A percentile compares a stretch with the other conserved stretches of the same genome.
These are phyloP conservation scores for Beaufortia kweichowensis DNA, from an alignment of 2,113 vertebrate species.

Conservation along the genomic window DNA sequence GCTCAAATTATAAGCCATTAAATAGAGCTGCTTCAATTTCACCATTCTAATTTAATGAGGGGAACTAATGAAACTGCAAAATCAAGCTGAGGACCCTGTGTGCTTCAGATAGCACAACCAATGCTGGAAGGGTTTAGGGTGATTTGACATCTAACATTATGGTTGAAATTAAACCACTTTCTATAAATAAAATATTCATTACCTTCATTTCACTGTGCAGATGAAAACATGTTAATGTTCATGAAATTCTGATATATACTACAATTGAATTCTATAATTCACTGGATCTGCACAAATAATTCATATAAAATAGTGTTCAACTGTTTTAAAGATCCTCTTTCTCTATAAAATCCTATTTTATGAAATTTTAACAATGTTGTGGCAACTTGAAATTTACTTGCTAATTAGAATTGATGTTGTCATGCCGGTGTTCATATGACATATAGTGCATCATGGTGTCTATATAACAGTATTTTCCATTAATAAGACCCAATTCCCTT, in stretches of 20 bases:
- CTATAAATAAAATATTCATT: constrained; percentile 34
- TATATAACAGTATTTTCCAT: too few species aligned
- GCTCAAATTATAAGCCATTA: constrained; percentile 30
- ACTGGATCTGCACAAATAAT: background rate
- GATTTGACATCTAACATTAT: constrained; percentile 31
- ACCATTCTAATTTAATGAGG: constrained; percentile 49
- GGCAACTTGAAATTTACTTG: too few species aligned
- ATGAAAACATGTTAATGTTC: background rate
- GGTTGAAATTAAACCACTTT: constrained; percentile 13
- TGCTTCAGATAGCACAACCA: constrained; percentile 3
- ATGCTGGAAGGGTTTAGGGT: constrained; percentile 18
- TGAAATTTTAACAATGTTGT: too few species aligned
- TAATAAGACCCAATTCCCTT: too few species aligned
- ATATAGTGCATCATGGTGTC: too few species aligned
- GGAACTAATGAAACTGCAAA: constrained; percentile 49
- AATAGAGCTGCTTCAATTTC: constrained; percentile 32
- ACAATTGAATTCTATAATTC: background rate
- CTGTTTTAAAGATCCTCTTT: too few species aligned
- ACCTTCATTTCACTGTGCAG: background rate
- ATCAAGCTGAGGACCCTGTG: constrained; percentile 22
- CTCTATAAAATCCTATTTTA: too few species aligned
- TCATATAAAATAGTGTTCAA: too few species aligned
- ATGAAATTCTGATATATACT: background rate
- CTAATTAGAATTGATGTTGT: too few species aligned
- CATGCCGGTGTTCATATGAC: too few species aligned